Evolutionary conservation across 2,797 vertebrate species (phyloP), one percentile per base, ranked within the genome.

Genomic region (Danio kyathit): DNA sequence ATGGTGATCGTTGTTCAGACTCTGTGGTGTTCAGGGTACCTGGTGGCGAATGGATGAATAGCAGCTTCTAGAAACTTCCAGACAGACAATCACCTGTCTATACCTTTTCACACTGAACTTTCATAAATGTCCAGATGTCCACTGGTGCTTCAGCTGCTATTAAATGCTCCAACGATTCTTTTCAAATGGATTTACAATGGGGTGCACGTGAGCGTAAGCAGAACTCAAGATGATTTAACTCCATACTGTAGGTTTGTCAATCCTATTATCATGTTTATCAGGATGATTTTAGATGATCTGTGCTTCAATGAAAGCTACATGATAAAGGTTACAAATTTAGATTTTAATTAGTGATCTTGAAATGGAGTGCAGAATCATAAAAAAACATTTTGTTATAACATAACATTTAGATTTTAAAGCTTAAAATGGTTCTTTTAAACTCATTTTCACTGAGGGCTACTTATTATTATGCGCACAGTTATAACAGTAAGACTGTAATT

Each of bases 21-120:
- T 63, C 48, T 11, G 12, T 29, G 46, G 67, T 52, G 38, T 13
- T 38, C 7, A 61, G 19, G 9, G 17, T 29, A 48, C 46, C 57
- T 7, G 3, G 6, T 63, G 49, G 69, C 59, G 54, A 71, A 56
- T 46, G 40, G 17, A 59, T 71, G 69, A 64, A 79, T 38, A 52
- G 38, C 2, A 49, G 9, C 19, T 17, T 67, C 64, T 65, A 14
- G 19, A 71, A 69, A 51, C 67, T 72, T 79, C 48, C 46, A 52
- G 17, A 63, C 4, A 72, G 48, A 63, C 48, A 44, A 5, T 64
- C 40, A 79, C 14, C 57, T 43, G 13, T 1, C 48, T 56, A 43
- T 70, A 70, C 41, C 3, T 29, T 29, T 29, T 29, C 29, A 29
- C 29, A 29, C 10, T 29, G 21, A 12, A n/a, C 17, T 38, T 77